These are phyloP conservation scores for Eurystomus gularis DNA, from an alignment of 2,113 vertebrate species.

Conservation along the genomic window DNA sequence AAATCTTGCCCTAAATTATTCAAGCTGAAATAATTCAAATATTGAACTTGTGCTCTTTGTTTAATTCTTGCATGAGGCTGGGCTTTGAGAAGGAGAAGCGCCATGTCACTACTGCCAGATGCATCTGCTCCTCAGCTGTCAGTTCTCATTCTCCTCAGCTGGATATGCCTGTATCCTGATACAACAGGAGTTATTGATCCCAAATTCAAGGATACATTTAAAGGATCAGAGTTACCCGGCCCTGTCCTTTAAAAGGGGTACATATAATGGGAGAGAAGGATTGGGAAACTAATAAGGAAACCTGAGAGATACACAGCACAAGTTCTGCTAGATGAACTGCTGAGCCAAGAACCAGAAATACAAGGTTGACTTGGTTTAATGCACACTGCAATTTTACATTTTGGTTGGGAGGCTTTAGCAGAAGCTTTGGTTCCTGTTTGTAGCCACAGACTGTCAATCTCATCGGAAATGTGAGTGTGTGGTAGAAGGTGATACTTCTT, in stretches of 20 bases:
- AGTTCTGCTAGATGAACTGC: neutral
- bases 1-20: conserved; percentile 24
- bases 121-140: neutral
- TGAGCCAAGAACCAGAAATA: neutral
- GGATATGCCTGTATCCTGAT: neutral
- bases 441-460: neutral
- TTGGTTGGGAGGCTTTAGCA: neutral
- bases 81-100: neutral
- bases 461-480: neutral
- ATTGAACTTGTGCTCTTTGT: neutral
- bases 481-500: neutral
- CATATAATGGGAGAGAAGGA: neutral
- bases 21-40: neutral
- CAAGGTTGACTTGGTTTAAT: neutral
- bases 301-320: neutral
- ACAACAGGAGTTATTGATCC: neutral
- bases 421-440: neutral
- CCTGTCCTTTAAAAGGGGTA: neutral
- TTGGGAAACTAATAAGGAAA: neutral
- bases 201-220: neutral
- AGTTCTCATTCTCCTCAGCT: neutral
- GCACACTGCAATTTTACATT: neutral
- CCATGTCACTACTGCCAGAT: neutral
- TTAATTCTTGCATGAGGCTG: neutral
- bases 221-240: neutral